Evolutionary conservation across 2,797 vertebrate species (phyloP).

Genomic region (Hylomyscus alleni): DNA sequence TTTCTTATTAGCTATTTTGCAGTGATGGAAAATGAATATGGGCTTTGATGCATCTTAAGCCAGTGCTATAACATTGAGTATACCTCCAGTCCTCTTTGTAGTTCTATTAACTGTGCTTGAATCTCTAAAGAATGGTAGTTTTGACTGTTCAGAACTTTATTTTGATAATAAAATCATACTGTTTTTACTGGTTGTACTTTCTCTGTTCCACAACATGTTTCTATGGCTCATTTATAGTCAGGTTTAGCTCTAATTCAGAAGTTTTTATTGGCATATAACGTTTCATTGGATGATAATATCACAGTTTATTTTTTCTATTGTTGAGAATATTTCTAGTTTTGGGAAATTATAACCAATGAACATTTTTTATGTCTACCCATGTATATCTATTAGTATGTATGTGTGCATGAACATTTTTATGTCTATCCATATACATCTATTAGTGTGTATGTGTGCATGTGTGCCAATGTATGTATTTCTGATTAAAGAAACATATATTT

Average conservation of each 20-base stretch:
- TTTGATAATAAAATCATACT: not conserved
- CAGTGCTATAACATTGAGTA: not conserved
- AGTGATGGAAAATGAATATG: not conserved
- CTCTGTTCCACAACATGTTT: not conserved
- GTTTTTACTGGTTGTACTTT: conserved; percentile 18
- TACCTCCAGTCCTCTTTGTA: not conserved
- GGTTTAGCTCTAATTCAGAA: not conserved
- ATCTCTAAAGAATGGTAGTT: conserved; percentile 36
- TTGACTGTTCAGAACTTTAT: conserved; percentile 41
- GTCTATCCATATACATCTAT: not conserved
- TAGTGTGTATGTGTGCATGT: not conserved
- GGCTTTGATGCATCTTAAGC: not conserved
- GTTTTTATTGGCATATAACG: conserved; percentile 45
- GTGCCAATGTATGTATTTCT: not conserved
- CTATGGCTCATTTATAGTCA: not conserved
- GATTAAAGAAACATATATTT: conserved; percentile 32
- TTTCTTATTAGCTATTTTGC: not conserved
- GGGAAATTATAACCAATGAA: not conserved
- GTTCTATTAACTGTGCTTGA: not conserved
- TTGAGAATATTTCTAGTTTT: conserved; percentile 44
- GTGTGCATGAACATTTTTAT: too few relatives aligned
- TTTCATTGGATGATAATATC: not conserved
- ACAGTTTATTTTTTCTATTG: not conserved
- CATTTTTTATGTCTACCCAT: not conserved
- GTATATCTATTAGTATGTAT: not conserved